Percentiles rank a stretch among this genome's conserved stretches.
These are phyloP conservation scores for Polyommatus iphigenia DNA, from an alignment of 2,888 invertebrate genomes.

Conservation along the genomic window DNA sequence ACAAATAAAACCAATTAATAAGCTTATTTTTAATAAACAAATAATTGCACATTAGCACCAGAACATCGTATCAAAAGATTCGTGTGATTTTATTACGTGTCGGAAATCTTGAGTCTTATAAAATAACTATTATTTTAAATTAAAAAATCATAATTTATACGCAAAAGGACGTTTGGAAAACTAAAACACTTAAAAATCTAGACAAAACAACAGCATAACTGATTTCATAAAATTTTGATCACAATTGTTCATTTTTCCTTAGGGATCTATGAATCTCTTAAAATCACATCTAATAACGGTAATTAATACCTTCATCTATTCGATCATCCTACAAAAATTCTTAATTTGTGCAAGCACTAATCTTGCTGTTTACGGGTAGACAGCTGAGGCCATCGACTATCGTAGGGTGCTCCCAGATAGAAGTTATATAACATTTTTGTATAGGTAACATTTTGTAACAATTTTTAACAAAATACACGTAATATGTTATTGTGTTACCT, in stretches of 20 bases:
- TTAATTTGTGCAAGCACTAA: too few relatives aligned
- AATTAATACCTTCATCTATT: not conserved
- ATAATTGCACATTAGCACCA: slow-evolving; percentile 26
- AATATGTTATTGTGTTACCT: too few relatives aligned
- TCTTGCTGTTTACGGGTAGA: too few relatives aligned
- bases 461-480: too few relatives aligned
- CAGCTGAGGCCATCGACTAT: too few relatives aligned
- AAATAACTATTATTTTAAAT: not conserved
- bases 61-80: not conserved
- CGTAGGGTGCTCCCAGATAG: too few relatives aligned
- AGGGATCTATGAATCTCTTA: slow-evolving; percentile 1
- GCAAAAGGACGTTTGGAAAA: not conserved
- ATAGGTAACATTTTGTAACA: too few relatives aligned
- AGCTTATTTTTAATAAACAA: slow-evolving; percentile 24
- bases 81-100: slow-evolving; percentile 11
- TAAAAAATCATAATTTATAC: not conserved
- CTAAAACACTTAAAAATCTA: not conserved
- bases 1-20: not conserved
- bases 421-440: too few relatives aligned
- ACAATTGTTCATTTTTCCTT: not conserved
- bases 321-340: not conserved
- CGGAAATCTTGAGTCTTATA: slow-evolving; percentile 12
- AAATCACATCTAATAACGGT: not conserved
- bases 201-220: not conserved
- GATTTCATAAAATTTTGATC: not conserved